These are phyloP conservation scores for Diplodus sargus DNA, from an alignment of 2,797 vertebrate genomes.

Conservation along the genomic window DNA sequence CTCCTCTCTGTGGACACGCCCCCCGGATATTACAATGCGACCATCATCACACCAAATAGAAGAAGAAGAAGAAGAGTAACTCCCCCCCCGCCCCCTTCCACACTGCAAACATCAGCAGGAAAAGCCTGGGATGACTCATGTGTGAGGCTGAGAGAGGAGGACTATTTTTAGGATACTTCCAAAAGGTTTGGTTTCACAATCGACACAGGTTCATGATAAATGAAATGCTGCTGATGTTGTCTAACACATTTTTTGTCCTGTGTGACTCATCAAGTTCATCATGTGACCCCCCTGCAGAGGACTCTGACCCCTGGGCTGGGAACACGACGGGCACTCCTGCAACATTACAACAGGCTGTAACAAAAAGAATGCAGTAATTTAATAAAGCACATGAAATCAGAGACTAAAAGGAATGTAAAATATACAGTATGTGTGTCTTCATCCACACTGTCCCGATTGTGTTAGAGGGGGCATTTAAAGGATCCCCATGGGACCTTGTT, in stretches of 20 bases:
- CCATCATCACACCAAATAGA: conserved; percentile 29
- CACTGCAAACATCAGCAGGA: conserved; percentile 12
- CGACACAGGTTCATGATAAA: background rate
- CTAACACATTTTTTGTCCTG: background rate
- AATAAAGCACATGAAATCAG: background rate
- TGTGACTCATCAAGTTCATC: background rate
- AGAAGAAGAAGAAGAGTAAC: background rate
- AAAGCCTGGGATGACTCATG: conserved; percentile 48
- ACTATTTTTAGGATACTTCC: background rate
- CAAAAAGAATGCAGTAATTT: background rate
- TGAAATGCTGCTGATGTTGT: background rate
- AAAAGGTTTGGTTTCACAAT: background rate
- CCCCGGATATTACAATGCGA: conserved; percentile 79
- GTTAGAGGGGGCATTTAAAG: conserved; percentile 1
- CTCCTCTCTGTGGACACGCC: conserved; percentile 60
- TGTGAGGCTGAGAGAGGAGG: background rate
- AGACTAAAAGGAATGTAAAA: too few relatives aligned
- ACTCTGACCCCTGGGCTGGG: background rate
- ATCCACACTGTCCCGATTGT: background rate
- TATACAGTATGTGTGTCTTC: too few relatives aligned
- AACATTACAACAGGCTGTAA: background rate
- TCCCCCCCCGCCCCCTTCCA: too few relatives aligned
- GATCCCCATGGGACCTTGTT: too few relatives aligned
- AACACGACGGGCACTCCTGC: background rate
- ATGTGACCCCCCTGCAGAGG: background rate